Evolutionary conservation across 2,888 invertebrate species (phyloP), one percentile per base, ranked within the genome.

Genomic region (Cylindroiulus punctatus): DNA sequence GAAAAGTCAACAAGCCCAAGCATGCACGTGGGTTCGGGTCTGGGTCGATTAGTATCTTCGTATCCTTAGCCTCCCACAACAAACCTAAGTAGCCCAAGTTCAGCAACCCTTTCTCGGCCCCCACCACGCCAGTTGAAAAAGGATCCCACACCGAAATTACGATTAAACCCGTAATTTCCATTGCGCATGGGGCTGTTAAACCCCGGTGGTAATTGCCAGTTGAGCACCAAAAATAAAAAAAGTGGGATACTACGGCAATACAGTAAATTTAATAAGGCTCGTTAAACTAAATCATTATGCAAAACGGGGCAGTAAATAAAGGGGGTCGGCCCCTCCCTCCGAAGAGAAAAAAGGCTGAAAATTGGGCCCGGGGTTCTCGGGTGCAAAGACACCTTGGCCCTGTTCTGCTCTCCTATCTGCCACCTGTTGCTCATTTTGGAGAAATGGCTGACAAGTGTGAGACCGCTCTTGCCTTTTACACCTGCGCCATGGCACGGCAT

Each of bases 361-460:
- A 83, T 42, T 83, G 42, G 83, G 83, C 83, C 83, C 44, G 44
- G 83, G 44, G 83, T 83, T 40, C 26, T 40, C 44, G 83, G 44
- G 83, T 26, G 40, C 83, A 83, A 83, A 83, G 83, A 83, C 83
- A 83, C 83, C 83, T 83, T 44, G 40, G 40, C 44, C 40, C 83
- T 26, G 19, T 83, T 44, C 36, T 81, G 26, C 32, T 36, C 83
- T 40, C 84, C 84, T 84, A 52, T 84, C 84, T 84, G 84, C 84
- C 84, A 84, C 84, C 84, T 84, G 84, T 84, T 84, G 83, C 84
- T 84, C 44, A 83, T 83, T 44, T 76, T 40, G 81, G 42, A 40
- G 44, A 83, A 83, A 83, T 83, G 44, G 83, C 83, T 83, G 83
- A 83, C 83, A 83, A 83, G 83, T 83, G 83, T 83, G 83, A 83